These are phyloP conservation scores for Zosterops hypoxanthus DNA, from an alignment of 2,113 vertebrate species.

Conservation along the genomic window DNA sequence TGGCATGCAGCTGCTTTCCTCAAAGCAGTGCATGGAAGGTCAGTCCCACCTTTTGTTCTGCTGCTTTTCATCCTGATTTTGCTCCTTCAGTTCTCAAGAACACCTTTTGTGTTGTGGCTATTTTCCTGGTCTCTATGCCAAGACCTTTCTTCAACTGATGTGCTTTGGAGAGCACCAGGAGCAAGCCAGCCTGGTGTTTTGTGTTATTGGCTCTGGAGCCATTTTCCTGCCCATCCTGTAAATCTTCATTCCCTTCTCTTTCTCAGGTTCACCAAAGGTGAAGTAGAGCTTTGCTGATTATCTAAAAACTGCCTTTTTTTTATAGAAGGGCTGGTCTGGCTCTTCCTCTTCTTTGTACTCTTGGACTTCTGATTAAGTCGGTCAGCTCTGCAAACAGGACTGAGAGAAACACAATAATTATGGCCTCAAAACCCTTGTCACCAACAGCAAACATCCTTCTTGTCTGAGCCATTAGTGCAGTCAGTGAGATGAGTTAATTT, in stretches of 20 bases:
- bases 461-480: accelerated
- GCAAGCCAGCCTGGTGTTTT: not conserved
- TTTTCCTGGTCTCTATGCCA: not conserved
- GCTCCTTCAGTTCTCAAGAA: not conserved
- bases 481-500: not conserved
- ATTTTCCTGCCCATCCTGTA: conserved; percentile 15
- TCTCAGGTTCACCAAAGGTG: not conserved
- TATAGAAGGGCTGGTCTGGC: not conserved
- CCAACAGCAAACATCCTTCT: not conserved
- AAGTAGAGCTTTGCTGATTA: not conserved
- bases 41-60: not conserved
- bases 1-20: not conserved
- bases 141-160: not conserved
- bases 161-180: not conserved
- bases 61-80: not conserved
- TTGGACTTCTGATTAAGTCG: not conserved
- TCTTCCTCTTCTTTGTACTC: not conserved
- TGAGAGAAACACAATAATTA: not conserved
- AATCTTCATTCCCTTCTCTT: conserved; percentile 41
- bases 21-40: not conserved
- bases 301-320: not conserved
- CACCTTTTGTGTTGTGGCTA: not conserved
- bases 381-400: not conserved
- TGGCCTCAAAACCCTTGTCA: not conserved
- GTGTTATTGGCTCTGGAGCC: not conserved